Conservation (phyloP, 2,113 vertebrate genomes). For the Apodemus speciosus region DNA sequence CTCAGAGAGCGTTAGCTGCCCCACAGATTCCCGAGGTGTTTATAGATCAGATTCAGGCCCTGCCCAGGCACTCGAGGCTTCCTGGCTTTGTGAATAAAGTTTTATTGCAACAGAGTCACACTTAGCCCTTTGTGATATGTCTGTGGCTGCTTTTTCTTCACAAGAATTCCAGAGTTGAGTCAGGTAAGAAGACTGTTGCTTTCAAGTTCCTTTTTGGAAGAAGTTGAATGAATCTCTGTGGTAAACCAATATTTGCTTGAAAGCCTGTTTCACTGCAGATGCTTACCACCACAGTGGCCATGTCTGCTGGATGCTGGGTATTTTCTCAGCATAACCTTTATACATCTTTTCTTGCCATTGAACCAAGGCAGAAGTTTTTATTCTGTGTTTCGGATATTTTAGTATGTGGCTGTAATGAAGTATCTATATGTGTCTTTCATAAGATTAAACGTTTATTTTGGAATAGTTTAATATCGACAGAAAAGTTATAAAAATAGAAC, state of each 20-base stretch:
- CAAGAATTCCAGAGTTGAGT: neutral
- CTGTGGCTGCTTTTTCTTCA: neutral
- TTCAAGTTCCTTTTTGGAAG: neutral
- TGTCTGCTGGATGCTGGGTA: neutral
- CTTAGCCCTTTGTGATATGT: neutral
- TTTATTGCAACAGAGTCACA: neutral
- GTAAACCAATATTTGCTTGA: neutral
- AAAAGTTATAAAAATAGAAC: neutral
- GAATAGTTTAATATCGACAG: neutral
- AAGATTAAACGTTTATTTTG: neutral
- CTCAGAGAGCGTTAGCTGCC: no score
- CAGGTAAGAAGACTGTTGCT: neutral
- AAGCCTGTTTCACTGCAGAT: constrained; percentile 1
- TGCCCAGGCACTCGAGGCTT: accelerated
- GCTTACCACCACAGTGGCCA: neutral
- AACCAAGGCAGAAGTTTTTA: neutral
- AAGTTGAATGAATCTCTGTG: neutral
- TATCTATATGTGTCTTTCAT: neutral
- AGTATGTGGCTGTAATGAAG: neutral
- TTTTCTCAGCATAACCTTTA: neutral
- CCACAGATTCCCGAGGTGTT: neutral
- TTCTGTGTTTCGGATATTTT: neutral
- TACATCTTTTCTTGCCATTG: neutral
- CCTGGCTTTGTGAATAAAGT: constrained; percentile 17
- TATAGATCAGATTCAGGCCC: no score